phyloP scores from a whole-genome alignment of 2,113 vertebrate species.

The Petromus typicus region DNA sequence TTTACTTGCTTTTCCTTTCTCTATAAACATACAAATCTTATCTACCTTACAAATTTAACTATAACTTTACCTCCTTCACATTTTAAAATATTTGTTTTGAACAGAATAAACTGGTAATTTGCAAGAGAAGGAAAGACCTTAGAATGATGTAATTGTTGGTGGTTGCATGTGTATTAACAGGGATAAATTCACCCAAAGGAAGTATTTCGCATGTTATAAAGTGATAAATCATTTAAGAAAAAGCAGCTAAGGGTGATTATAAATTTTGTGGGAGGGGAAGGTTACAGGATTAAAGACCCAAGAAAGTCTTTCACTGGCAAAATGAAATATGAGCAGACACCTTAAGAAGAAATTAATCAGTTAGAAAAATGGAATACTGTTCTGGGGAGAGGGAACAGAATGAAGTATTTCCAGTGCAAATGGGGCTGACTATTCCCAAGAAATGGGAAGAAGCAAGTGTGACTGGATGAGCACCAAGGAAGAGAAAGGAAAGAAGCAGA shows the following conservation, averaged over 20 bases:
- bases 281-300: background rate
- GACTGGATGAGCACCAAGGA: background rate
- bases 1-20: constrained; percentile 8
- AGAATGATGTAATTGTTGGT: background rate
- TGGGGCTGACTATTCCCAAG: background rate
- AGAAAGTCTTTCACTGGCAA: background rate
- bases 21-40: background rate
- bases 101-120: constrained; percentile 9
- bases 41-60: constrained; percentile 26
- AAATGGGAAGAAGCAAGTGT: background rate
- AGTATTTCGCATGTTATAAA: background rate
- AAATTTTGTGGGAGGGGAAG: background rate
- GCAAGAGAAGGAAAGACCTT: background rate
- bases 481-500: background rate
- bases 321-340: constrained; percentile 38
- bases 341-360: constrained; percentile 21
- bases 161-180: background rate
- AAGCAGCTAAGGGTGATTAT: background rate
- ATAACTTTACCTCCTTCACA: background rate
- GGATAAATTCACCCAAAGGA: background rate
- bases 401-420: background rate
- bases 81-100: background rate
- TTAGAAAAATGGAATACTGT: constrained; percentile 5
- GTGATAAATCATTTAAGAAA: background rate
- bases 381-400: constrained; percentile 14